phyloP scores from a whole-genome alignment of 1,140 invertebrate species.

The Calephelis nemesis region DNA sequence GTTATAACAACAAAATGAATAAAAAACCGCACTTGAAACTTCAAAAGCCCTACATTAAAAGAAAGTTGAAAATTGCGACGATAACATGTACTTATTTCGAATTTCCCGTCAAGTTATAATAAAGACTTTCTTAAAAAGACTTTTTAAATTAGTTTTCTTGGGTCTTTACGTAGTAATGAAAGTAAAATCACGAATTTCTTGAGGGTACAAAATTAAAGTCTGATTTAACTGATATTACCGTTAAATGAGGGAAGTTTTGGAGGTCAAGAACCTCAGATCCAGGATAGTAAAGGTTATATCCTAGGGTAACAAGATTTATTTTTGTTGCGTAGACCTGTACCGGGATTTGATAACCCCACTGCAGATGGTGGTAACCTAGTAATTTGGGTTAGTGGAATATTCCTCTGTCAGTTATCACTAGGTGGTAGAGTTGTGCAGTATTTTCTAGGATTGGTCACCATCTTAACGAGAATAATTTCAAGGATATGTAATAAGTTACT shows the following conservation, averaged over 20 bases:
- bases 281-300: too few species aligned
- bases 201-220: neutral
- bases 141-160: constrained; percentile 24
- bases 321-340: too few species aligned
- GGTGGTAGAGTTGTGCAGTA: too few species aligned
- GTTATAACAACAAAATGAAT: neutral
- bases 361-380: too few species aligned
- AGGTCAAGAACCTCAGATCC: neutral
- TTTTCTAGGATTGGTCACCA: too few species aligned
- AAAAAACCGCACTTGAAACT: neutral
- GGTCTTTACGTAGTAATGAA: constrained; percentile 16
- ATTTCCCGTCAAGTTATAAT: constrained; percentile 15
- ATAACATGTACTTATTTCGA: constrained; percentile 15
- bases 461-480: too few species aligned
- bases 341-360: too few species aligned
- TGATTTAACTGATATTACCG: neutral
- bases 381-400: too few species aligned
- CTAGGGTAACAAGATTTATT: too few species aligned
- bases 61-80: constrained; percentile 9
- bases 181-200: constrained; percentile 15
- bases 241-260: constrained; percentile 4
- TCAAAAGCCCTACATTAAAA: constrained; percentile 2
- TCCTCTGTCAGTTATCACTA: too few species aligned
- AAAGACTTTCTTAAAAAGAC: constrained; percentile 23
- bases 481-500: too few species aligned